Evolutionary conservation across 1,140 invertebrate genomes (phyloP), one percentile per base, ranked within the genome.

Genomic region (Drosophila baimaii): DNA sequence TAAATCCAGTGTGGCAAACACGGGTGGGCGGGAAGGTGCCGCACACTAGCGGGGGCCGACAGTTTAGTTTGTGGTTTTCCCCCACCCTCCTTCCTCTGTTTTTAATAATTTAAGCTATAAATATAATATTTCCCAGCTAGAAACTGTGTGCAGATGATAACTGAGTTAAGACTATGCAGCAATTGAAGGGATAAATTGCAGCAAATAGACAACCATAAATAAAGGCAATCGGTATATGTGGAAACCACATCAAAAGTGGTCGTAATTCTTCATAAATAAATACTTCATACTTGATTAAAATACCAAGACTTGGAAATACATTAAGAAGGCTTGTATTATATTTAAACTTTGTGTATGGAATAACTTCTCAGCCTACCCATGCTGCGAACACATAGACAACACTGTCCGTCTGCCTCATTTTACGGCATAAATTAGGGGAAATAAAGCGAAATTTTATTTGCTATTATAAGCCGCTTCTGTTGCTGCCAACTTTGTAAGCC

Each of bases 381-480:
- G 49, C 33, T 13, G 65, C 54, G n/a, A n/a, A 33, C 19, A 61
- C 56, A 41, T 39, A 77, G 49, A 41, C 29, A 58, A 39, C 25
- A 57, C 46, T 39, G 25, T 15, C 19, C 29, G 52, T 46, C 49
- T 62, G 56, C 41, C 9, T 29, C 31, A 37, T 75, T 79, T 58
- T 37, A 76, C 27, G 57, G 31, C 57, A 74, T 66, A 66, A 68
- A 47, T 49, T 43, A 35, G 2, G 39, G 23, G 29, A 63, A 51
- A 44, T 57, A 83, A 77, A 56, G 37, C 35, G 27, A 56, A 41
- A 73, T 77, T 77, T 71, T 59, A 79, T 84, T 62, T 68, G 75
- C 37, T 59, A 33, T 58, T 33, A 65, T 61, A 70, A 75, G 70
- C 76, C 33, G 41, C 44, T 51, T 44, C 56, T 33, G 44, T 37